Percentiles rank a stretch among this genome's conserved stretches.
Evolutionary conservation across 2,888 invertebrate genomes (phyloP).

Genomic region (Chirona hameri): DNA sequence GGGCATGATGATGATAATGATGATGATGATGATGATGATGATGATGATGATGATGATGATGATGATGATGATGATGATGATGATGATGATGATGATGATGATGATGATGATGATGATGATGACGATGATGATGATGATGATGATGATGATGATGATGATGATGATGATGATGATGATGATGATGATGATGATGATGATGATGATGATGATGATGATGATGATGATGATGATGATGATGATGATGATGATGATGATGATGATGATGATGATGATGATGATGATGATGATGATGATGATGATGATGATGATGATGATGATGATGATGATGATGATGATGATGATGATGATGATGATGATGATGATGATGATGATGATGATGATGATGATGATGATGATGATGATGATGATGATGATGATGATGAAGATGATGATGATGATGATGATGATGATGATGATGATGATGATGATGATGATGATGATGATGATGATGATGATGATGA

Average conservation of each 20-base stretch:
- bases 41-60: conserved; percentile 22
- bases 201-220: conserved; percentile 22
- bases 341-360: too few relatives aligned
- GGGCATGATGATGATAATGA: conserved; percentile 6
- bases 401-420: too few relatives aligned
- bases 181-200: conserved; percentile 22
- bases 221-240: conserved; percentile 22
- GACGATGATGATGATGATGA: conserved; percentile 22
- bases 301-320: too few relatives aligned
- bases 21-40: conserved; percentile 22
- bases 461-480: too few relatives aligned
- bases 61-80: conserved; percentile 22
- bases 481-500: too few relatives aligned
- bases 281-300: conserved; percentile 22
- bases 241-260: conserved; percentile 22
- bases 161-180: conserved; percentile 22
- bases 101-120: conserved; percentile 22
- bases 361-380: too few relatives aligned
- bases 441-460: too few relatives aligned
- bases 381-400: too few relatives aligned
- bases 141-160: conserved; percentile 22
- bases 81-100: conserved; percentile 22
- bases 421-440: too few relatives aligned
- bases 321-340: too few relatives aligned
- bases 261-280: conserved; percentile 22